Conservation (phyloP, 2,797 vertebrate genomes). For the Heliangelus exortis region DNA sequence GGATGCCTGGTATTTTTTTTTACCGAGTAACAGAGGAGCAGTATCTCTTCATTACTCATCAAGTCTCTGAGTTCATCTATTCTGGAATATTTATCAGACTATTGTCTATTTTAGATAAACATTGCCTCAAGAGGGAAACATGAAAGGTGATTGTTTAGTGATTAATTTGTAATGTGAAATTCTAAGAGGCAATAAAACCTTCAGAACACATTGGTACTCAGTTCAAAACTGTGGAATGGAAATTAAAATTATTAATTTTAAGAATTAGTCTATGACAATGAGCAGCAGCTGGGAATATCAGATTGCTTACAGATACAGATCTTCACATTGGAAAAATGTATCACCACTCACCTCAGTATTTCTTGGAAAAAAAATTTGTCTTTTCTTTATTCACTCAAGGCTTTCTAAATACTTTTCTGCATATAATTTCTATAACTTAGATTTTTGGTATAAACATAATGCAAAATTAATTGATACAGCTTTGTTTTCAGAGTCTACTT, state of each 20-base stretch:
- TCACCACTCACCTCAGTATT: not conserved
- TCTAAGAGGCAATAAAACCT: not conserved
- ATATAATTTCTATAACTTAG: not conserved
- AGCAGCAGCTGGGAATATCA: not conserved
- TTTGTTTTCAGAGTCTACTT: slow-evolving; percentile 25
- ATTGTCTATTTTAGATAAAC: not conserved
- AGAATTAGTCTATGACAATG: not conserved
- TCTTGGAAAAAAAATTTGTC: not conserved
- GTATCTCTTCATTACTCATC: not conserved
- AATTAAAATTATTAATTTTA: not conserved
- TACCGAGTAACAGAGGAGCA: not conserved
- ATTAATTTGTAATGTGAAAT: not conserved
- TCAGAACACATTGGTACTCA: not conserved
- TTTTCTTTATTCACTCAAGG: not conserved
- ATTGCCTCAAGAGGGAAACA: not conserved
- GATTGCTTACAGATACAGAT: not conserved
- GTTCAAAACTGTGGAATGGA: slow-evolving; percentile 6
- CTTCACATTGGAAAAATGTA: not conserved
- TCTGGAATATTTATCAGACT: not conserved
- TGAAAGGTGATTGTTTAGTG: not conserved
- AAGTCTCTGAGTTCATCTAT: not conserved
- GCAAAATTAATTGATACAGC: not conserved
- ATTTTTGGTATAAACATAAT: slow-evolving; percentile 4
- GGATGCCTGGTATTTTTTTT: not conserved
- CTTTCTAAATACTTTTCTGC: not conserved